Conservation (phyloP, 2,797 vertebrate genomes). For the Knipowitschia caucasica region DNA sequence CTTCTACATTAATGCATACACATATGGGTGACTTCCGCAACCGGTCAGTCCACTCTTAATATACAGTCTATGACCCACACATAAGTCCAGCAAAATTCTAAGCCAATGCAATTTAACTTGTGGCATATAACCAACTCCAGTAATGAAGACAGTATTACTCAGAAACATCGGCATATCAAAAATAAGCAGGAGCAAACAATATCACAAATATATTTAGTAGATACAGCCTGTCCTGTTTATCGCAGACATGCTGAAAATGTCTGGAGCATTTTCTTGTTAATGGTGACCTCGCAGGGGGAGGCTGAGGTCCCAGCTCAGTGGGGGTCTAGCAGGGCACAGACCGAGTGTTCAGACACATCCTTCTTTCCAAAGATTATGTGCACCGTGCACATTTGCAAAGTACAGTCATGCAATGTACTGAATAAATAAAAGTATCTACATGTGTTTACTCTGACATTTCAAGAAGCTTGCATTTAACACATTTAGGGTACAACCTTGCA, state of each 20-base stretch:
- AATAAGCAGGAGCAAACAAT: not conserved
- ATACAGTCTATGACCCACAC: no score
- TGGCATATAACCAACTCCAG: no score
- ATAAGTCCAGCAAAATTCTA: no score
- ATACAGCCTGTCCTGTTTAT: not conserved
- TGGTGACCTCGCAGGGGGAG: constrained; percentile 2
- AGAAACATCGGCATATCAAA: not conserved
- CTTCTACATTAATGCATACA: no score
- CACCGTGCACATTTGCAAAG: not conserved
- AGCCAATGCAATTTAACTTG: no score
- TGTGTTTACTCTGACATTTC: not conserved
- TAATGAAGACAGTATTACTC: no score
- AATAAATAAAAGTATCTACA: not conserved
- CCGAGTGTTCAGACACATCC: not conserved
- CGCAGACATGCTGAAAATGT: not conserved
- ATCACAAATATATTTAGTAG: not conserved
- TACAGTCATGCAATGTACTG: not conserved
- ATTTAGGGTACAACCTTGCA: no score
- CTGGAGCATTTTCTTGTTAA: not conserved
- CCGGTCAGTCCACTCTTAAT: no score
- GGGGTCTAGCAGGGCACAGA: constrained; percentile 3
- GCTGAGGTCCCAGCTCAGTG: not conserved
- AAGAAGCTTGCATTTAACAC: not conserved
- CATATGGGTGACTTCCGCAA: no score
- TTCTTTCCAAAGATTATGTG: not conserved